These are phyloP conservation scores for Litoditis marina DNA, from an alignment of 2,888 invertebrate species.

Conservation along the genomic window DNA sequence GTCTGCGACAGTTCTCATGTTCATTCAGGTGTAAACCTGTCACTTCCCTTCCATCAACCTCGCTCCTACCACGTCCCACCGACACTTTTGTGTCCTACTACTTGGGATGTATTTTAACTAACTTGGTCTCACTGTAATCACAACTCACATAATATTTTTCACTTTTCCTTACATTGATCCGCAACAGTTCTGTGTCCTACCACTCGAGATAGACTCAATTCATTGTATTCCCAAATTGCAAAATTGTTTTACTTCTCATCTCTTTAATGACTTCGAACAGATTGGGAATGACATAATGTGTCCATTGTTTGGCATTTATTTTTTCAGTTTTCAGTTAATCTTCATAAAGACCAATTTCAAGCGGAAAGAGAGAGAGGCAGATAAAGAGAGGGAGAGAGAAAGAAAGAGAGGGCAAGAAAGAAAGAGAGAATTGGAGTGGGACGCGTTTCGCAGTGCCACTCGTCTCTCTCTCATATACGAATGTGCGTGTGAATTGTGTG, in stretches of 20 bases:
- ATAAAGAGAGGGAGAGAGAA: too few relatives aligned
- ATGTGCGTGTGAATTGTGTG: constrained; percentile 20
- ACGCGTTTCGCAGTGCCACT: background rate
- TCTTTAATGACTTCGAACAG: too few relatives aligned
- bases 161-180: background rate
- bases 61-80: too few relatives aligned
- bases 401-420: background rate
- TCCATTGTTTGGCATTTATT: too few relatives aligned
- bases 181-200: background rate
- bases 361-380: background rate
- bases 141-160: background rate
- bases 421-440: background rate
- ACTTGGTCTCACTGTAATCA: background rate
- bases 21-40: constrained; percentile 21
- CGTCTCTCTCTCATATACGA: background rate
- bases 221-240: too few relatives aligned
- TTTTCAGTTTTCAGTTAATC: too few relatives aligned
- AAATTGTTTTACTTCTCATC: too few relatives aligned
- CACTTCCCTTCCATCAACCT: constrained; percentile 18
- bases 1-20: constrained; percentile 21
- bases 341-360: background rate
- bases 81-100: too few relatives aligned
- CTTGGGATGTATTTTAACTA: too few relatives aligned
- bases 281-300: too few relatives aligned
- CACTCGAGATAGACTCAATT: too few relatives aligned